Evolutionary conservation across 2,113 vertebrate genomes (phyloP).

Genomic region (Callorhinus ursinus): DNA sequence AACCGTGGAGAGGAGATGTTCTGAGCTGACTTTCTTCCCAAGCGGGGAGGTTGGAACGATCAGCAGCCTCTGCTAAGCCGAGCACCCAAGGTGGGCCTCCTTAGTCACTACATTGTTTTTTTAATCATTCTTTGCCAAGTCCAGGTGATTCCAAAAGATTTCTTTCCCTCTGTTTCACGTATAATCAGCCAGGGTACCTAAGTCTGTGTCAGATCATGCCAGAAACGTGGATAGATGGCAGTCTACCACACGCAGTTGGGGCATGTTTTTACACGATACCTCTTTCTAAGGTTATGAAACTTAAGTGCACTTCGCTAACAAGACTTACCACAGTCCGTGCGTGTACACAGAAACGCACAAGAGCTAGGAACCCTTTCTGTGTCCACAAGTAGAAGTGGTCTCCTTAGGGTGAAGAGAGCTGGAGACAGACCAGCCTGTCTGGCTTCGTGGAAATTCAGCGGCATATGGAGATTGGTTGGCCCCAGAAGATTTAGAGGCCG

Average conservation of each 20-base stretch:
- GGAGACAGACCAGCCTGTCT: background rate
- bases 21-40: background rate
- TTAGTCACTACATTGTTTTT: background rate
- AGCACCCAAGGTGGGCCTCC: background rate
- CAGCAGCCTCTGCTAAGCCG: background rate
- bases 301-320: background rate
- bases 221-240: background rate
- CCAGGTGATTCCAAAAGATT: background rate
- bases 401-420: background rate
- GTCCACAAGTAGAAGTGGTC: background rate
- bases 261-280: background rate
- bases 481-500: background rate
- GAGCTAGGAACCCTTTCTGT: background rate
- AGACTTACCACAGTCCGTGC: background rate
- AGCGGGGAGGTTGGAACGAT: background rate
- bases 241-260: background rate
- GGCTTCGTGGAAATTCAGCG: background rate
- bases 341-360: background rate
- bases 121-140: background rate
- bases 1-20: background rate
- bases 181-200: background rate
- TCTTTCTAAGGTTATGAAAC: background rate
- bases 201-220: background rate
- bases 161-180: constrained; percentile 10
- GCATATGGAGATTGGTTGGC: background rate